Evolutionary conservation across 2,113 vertebrate species (phyloP), one percentile per base, ranked within the genome.

Genomic region (Chaetodon trifascialis): DNA sequence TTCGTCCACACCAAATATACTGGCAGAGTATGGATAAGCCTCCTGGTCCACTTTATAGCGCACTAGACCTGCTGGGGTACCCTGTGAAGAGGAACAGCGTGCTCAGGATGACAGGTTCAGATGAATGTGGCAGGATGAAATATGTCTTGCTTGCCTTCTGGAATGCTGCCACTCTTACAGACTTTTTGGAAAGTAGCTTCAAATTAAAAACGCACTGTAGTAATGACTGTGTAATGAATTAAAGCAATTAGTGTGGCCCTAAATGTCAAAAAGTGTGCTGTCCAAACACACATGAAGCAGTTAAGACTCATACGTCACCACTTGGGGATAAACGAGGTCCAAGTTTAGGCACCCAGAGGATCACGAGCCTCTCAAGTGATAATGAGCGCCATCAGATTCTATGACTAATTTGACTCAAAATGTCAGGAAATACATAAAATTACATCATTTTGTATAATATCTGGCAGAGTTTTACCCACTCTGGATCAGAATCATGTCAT

Each of bases 1-100:
- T 65, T 97, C 96, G 0, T 98, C 97, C 42, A 99, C 96, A 0
- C 96, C 97, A 87, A 99, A 99, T 81, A 99, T 98, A 88, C 96
- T 98, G 85, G 96, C 96, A 5, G 97, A 98, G 80, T 99, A 99
- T 36, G 96, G 96, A 76, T 95, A 96, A 23, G 95, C 95, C 2
- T 94, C 90, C 25, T 95, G 93, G 10, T 99, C 96, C 52, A 99
- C 96, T 91, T 95, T 96, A 73, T 99, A 99, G 12, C 92, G 95
- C 17, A 99, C 95, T 1, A 56, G 88, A 83, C 97, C 97, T n/a
- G 97, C 97, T 8, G 97, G 95, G 0, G 97, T 96, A n/a, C 95
- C 96, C 98, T 99, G 84, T 12, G 88, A 90, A 60, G 60, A 70
- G 1, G 68, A 68, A 1, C 60, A 68, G 23, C 2, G 63, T 14